Percentiles rank a stretch among this genome's conserved stretches.
phyloP scores from a whole-genome alignment of 1,140 invertebrate genomes.

The Mactra quadrangularis region DNA sequence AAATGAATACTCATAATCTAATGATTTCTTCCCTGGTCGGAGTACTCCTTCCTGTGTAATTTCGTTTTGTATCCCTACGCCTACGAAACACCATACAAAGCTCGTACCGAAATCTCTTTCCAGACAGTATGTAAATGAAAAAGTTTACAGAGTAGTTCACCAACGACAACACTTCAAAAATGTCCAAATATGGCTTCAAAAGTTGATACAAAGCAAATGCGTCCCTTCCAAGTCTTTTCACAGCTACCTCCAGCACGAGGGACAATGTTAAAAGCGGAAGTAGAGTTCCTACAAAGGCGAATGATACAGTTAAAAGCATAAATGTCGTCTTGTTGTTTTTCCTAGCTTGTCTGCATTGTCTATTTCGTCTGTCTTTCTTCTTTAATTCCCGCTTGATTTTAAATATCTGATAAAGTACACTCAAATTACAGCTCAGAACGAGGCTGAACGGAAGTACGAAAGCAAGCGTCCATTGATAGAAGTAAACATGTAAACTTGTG shows the following conservation, averaged over 20 bases:
- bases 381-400: slow-evolving; percentile 59
- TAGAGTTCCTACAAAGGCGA: slow-evolving; percentile 76
- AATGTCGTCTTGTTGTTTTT: slow-evolving; percentile 77
- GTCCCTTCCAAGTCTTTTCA: slow-evolving; percentile 7
- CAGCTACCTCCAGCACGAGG: slow-evolving; percentile 64
- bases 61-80: slow-evolving; percentile 27
- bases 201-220: slow-evolving; percentile 15
- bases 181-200: slow-evolving; percentile 65
- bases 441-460: slow-evolving; percentile 29
- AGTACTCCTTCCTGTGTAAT: slow-evolving; percentile 30
- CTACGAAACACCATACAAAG: slow-evolving; percentile 70
- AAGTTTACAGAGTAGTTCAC: slow-evolving; percentile 80
- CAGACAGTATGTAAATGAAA: slow-evolving; percentile 78
- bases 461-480: slow-evolving; percentile 32
- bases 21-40: too few relatives aligned
- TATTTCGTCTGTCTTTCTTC: slow-evolving; percentile 42
- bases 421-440: slow-evolving; percentile 68
- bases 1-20: too few relatives aligned
- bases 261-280: slow-evolving; percentile 73
- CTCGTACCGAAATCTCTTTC: slow-evolving; percentile 75
- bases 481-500: slow-evolving; percentile 36
- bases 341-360: slow-evolving; percentile 15
- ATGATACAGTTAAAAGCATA: slow-evolving; percentile 79
- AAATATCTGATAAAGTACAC: slow-evolving; percentile 75
- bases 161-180: slow-evolving; percentile 67